phyloP scores from a whole-genome alignment of 1,140 invertebrate species.

The Drosophila burlai region DNA sequence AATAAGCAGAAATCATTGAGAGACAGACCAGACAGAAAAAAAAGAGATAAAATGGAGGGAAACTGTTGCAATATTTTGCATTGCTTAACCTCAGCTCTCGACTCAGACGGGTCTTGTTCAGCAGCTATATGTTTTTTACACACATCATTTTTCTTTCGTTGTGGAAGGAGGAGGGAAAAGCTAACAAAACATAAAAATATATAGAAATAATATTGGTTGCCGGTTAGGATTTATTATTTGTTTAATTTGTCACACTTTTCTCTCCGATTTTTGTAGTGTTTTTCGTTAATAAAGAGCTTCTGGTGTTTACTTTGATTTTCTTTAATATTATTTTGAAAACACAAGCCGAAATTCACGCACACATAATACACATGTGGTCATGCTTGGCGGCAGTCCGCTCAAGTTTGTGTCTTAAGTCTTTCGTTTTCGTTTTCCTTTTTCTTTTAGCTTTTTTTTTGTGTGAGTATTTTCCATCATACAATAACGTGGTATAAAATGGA shows the following conservation, averaged over 20 bases:
- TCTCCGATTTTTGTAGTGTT: neutral
- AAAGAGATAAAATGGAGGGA: conserved; percentile 11
- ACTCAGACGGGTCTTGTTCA: conserved; percentile 7
- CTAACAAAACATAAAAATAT: conserved; percentile 54
- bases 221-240: neutral
- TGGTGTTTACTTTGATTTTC: conserved; percentile 35
- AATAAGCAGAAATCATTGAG: conserved; percentile 42
- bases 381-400: conserved; percentile 54
- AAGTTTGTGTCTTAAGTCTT: conserved; percentile 79
- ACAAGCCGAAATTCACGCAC: conserved; percentile 29
- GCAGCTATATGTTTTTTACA: conserved; percentile 14
- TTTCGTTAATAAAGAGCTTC: conserved; percentile 37
- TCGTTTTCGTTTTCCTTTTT: conserved; percentile 62
- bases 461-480: conserved; percentile 8
- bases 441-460: conserved; percentile 1
- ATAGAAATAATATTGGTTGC: conserved; percentile 4
- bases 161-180: conserved; percentile 34
- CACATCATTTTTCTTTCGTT: conserved; percentile 29
- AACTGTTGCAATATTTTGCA: conserved; percentile 77
- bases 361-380: conserved; percentile 48
- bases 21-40: conserved; percentile 43
- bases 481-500: conserved; percentile 9
- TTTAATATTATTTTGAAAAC: conserved; percentile 15
- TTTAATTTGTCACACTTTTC: conserved; percentile 33
- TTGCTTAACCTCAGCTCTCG: conserved; percentile 57